phyloP scores from a whole-genome alignment of 2,888 invertebrate genomes.

The Nebria brevicollis region DNA sequence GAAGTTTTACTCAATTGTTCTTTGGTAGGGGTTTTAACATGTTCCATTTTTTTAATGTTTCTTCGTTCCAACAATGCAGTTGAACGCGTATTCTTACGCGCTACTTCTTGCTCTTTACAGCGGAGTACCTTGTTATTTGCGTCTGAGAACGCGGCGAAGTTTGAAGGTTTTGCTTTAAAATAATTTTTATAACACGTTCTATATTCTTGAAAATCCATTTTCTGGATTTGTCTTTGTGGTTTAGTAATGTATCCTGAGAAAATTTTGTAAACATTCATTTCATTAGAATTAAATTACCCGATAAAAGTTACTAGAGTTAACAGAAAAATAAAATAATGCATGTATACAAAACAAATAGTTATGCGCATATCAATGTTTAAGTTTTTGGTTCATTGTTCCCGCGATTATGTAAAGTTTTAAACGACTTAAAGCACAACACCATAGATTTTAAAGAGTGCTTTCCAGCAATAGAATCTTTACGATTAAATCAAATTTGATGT shows the following conservation, averaged over 20 bases:
- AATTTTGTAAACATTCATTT: too few relatives aligned
- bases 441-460: too few relatives aligned
- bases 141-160: neutral
- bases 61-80: conserved; percentile 2
- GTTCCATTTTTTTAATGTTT: conserved; percentile 8
- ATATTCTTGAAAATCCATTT: neutral
- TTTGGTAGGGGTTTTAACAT: neutral
- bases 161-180: neutral
- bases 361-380: too few relatives aligned
- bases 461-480: too few relatives aligned
- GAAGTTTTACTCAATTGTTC: neutral
- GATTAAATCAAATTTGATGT: too few relatives aligned
- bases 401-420: too few relatives aligned
- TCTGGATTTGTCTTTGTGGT: neutral
- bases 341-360: too few relatives aligned
- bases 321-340: too few relatives aligned
- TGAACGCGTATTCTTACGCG: neutral
- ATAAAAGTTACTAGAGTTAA: too few relatives aligned
- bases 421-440: too few relatives aligned
- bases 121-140: neutral
- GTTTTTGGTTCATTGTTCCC: too few relatives aligned
- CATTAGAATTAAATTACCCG: too few relatives aligned
- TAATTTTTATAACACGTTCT: neutral
- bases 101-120: neutral
- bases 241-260: neutral